Percentiles rank a stretch among this genome's conserved stretches.
Conservation (phyloP, 2,888 invertebrate species). For the Glaucopsyche alexis region DNA sequence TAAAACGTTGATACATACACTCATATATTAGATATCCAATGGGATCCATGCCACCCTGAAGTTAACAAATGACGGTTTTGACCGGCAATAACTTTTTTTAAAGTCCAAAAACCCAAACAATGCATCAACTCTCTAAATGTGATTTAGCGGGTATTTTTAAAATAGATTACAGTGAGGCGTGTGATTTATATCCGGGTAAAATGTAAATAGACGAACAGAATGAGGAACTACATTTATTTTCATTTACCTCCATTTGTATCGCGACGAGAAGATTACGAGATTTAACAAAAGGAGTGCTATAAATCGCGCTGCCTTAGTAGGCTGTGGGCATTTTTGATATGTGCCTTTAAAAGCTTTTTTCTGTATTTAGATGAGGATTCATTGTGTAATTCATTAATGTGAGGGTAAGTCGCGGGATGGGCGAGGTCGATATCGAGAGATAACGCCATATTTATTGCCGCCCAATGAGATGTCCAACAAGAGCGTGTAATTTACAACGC, state of each 20-base stretch:
- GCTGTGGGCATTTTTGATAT: conserved; percentile 80
- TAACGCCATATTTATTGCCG: conserved; percentile 72
- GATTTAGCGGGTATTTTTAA: conserved; percentile 78
- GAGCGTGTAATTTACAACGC: conserved; percentile 67
- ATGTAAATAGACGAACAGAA: conserved; percentile 73
- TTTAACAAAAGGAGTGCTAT: conserved; percentile 77
- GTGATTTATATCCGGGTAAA: conserved; percentile 68
- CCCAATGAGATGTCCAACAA: conserved; percentile 69
- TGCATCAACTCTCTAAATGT: conserved; percentile 76
- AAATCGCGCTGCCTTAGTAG: conserved; percentile 80
- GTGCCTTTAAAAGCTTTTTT: conserved; percentile 81
- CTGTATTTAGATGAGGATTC: conserved; percentile 80
- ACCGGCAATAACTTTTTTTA: conserved; percentile 72
- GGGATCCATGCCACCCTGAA: conserved; percentile 73
- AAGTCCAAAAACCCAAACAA: conserved; percentile 67
- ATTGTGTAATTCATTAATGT: conserved; percentile 80
- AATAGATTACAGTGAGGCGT: conserved; percentile 69
- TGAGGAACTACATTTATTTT: conserved; percentile 80
- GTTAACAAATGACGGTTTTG: conserved; percentile 67
- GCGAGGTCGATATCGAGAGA: conserved; percentile 75
- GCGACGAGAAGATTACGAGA: conserved; percentile 79
- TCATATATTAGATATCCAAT: conserved; percentile 63
- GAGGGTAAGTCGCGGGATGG: conserved; percentile 69
- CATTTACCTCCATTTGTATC: conserved; percentile 78
- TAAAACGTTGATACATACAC: background rate